Evolutionary conservation across 1,140 invertebrate genomes (phyloP), one percentile per base, ranked within the genome.

Genomic region (Rhagoletis pomonella): DNA sequence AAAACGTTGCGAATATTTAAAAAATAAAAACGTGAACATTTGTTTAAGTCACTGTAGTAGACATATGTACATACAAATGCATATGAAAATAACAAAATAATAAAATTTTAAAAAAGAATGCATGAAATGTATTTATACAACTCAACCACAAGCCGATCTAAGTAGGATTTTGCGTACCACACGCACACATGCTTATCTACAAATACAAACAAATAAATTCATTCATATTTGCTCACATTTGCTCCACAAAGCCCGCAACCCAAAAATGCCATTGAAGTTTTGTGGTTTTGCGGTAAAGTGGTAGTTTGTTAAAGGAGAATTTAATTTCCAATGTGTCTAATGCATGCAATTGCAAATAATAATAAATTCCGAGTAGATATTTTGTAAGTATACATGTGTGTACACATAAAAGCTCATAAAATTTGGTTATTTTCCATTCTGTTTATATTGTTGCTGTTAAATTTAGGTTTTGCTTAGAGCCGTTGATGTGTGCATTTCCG

Each of bases 211-310:
- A 55, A 81, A 81, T 29, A 29, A 29, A 29, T 29, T 29, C 29
- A 29, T 29, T 29, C 29, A 29, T 29, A 29, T 29, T 81, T 55
- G 73, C 47, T n/a, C 29, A 29, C 29, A 29, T 29, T 29, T 19
- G 10, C 73, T 55, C 73, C 73, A 81, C 73, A 58, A 77, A 81
- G 44, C 50, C 73, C n/a, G 29, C 7, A 55, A 81, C 73, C 73
- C 50, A 44, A 81, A 55, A 50, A 50, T 81, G 19, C 47, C 47
- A 81, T 81, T 55, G 47, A 29, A 81, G 73, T 58, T 77, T 50
- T 77, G 73, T 55, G 73, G 73, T 77, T 77, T 77, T 77, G 17
- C 39, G 73, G 73, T 17, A 55, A 81, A 81, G 67, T 55, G 10
- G 19, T n/a, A 29, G 10, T 42, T 81, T 12, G 4, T 81, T 81